phyloP scores from a whole-genome alignment of 2,888 invertebrate species.

The Sarcophaga carnaria region DNA sequence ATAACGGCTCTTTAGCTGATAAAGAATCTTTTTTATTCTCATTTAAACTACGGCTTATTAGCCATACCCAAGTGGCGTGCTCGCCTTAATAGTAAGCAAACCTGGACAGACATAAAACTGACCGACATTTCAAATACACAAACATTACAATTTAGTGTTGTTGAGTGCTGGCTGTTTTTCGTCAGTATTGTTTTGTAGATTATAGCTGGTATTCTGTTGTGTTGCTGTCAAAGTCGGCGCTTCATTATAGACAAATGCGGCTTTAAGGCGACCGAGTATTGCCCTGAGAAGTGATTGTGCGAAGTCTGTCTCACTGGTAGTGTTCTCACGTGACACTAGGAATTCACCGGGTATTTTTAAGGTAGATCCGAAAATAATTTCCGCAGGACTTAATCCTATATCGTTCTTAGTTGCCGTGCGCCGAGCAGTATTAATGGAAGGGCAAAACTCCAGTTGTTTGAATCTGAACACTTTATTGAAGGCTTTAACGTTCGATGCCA shows the following conservation, averaged over 20 bases:
- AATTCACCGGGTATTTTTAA: slow-evolving; percentile 6
- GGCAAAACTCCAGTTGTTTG: slow-evolving; percentile 10
- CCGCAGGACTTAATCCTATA: not conserved
- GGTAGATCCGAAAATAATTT: not conserved
- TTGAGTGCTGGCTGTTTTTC: too few species aligned
- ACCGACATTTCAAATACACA: too few species aligned
- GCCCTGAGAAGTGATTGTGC: not conserved
- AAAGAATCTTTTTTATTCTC: too few species aligned
- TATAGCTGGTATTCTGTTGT: too few species aligned
- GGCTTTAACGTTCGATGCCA: slow-evolving; percentile 35
- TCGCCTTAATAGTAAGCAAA: too few species aligned
- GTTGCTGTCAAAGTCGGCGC: too few species aligned
- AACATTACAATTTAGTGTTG: too few species aligned
- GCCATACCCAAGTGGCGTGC: too few species aligned
- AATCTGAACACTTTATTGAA: slow-evolving; percentile 18
- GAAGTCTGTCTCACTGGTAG: not conserved
- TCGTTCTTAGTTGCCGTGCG: slow-evolving; percentile 9
- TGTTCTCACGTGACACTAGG: not conserved
- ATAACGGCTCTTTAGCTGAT: too few species aligned
- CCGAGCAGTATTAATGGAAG: slow-evolving; percentile 23
- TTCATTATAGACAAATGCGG: not conserved
- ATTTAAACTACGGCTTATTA: too few species aligned
- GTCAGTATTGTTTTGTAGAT: too few species aligned
- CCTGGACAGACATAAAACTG: too few species aligned
- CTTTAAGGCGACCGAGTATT: not conserved